A percentile compares a stretch with the other conserved stretches of the same genome.
phyloP scores from a whole-genome alignment of 2,113 vertebrate genomes.

The Ursus arctos region DNA sequence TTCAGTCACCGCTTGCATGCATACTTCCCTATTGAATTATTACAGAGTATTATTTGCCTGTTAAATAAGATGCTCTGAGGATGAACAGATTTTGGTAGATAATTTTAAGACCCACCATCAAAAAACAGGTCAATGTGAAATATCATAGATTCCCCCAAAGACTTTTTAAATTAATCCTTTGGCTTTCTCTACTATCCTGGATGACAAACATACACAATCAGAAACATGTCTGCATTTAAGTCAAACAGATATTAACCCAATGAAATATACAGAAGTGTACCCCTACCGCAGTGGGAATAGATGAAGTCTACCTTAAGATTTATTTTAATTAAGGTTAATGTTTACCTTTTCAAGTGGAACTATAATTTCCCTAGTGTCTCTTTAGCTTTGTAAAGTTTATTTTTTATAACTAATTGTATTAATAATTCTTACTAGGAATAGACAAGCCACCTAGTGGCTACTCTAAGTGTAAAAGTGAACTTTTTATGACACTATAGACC shows the following conservation, averaged over 20 bases:
- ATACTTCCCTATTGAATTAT: background rate
- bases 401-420: slow-evolving; percentile 12
- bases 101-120: background rate
- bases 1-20: background rate
- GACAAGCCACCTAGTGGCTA: slow-evolving; percentile 54
- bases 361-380: background rate
- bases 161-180: background rate
- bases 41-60: background rate
- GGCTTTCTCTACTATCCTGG: background rate
- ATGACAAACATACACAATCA: background rate
- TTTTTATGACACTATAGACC: slow-evolving; percentile 64
- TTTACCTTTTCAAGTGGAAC: slow-evolving; percentile 36
- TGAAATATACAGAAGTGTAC: background rate
- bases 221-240: background rate
- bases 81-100: background rate
- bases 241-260: slow-evolving; percentile 21
- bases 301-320: background rate
- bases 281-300: background rate
- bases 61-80: background rate
- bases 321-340: slow-evolving; percentile 47
- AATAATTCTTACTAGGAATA: slow-evolving; percentile 55
- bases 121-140: background rate
- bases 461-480: slow-evolving; percentile 69
- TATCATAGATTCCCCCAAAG: background rate
- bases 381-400: background rate